phyloP scores from a whole-genome alignment of 2,888 invertebrate genomes.

The Morpho helenor region DNA sequence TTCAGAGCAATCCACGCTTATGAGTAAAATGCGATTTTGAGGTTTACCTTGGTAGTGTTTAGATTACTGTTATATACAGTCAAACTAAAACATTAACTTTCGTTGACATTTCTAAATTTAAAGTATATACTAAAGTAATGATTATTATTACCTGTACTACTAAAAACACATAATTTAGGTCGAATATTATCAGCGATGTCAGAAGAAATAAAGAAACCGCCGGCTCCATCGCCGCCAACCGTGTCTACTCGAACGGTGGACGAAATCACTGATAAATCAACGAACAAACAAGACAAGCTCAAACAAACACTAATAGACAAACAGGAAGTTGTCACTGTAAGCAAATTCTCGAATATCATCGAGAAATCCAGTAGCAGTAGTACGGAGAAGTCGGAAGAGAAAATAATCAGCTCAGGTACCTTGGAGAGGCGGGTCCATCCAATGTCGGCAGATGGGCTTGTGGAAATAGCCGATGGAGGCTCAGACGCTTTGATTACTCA shows the following conservation, averaged over 20 bases:
- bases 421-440: slow-evolving; percentile 50
- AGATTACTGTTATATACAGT: too few relatives aligned
- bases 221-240: slow-evolving; percentile 38
- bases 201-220: slow-evolving; percentile 64
- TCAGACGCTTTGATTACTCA: slow-evolving; percentile 62
- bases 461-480: slow-evolving; percentile 28
- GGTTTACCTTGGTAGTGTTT: too few relatives aligned
- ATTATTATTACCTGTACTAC: not conserved
- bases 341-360: slow-evolving; percentile 18
- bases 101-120: too few relatives aligned
- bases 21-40: too few relatives aligned
- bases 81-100: too few relatives aligned
- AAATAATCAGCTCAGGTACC: slow-evolving; percentile 35
- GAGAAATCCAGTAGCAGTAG: slow-evolving; percentile 32
- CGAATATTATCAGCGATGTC: slow-evolving; percentile 63
- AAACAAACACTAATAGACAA: slow-evolving; percentile 27
- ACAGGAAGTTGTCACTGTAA: slow-evolving; percentile 22
- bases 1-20: too few relatives aligned
- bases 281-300: slow-evolving; percentile 27
- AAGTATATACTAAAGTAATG: too few relatives aligned
- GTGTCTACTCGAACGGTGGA: slow-evolving; percentile 27
- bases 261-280: slow-evolving; percentile 35
- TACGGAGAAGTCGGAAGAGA: slow-evolving; percentile 24
- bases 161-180: slow-evolving; percentile 37
- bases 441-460: slow-evolving; percentile 41